These are phyloP conservation scores for Brachynemurus nebulosus DNA, from an alignment of 2,888 invertebrate species.

Conservation along the genomic window DNA sequence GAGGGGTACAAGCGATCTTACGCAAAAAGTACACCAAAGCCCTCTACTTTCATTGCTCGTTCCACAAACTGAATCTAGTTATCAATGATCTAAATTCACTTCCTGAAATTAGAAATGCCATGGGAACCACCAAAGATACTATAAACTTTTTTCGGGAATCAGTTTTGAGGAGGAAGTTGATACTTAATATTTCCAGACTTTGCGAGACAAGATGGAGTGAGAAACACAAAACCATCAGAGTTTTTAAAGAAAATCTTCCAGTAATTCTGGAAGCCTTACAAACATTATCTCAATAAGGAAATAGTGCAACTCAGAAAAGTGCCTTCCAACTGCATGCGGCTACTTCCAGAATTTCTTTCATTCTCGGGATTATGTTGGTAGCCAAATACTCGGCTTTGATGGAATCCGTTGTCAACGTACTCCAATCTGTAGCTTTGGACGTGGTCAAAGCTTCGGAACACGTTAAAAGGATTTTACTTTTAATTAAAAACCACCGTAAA, in stretches of 20 bases:
- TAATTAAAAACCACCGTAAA: not conserved
- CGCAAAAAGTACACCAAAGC: slow-evolving; percentile 19
- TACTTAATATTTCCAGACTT: slow-evolving; percentile 20
- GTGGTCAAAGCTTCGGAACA: slow-evolving; percentile 16
- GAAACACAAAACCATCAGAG: slow-evolving; percentile 19
- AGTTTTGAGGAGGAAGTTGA: slow-evolving; percentile 20
- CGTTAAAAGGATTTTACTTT: slow-evolving; percentile 7
- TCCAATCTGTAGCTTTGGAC: slow-evolving; percentile 20
- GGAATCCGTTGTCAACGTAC: slow-evolving; percentile 20
- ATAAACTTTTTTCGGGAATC: slow-evolving; percentile 20
- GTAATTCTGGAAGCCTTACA: slow-evolving; percentile 17
- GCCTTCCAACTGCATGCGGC: slow-evolving; percentile 21
- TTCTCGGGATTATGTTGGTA: slow-evolving; percentile 19
- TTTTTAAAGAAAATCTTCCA: slow-evolving; percentile 20
- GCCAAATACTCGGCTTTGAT: slow-evolving; percentile 21
- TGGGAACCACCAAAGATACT: slow-evolving; percentile 18
- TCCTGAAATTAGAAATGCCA: slow-evolving; percentile 19
- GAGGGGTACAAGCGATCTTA: slow-evolving; percentile 21
- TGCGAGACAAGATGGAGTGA: slow-evolving; percentile 21
- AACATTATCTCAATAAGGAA: slow-evolving; percentile 18
- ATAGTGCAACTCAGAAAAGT: slow-evolving; percentile 17
- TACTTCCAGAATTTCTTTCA: slow-evolving; percentile 14
- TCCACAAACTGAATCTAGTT: slow-evolving; percentile 22
- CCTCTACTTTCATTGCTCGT: slow-evolving; percentile 21
- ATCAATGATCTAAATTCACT: slow-evolving; percentile 20